Evolutionary conservation across 2,797 vertebrate genomes (phyloP), one percentile per base, ranked within the genome.

Genomic region (Ptychadena robeensis): DNA sequence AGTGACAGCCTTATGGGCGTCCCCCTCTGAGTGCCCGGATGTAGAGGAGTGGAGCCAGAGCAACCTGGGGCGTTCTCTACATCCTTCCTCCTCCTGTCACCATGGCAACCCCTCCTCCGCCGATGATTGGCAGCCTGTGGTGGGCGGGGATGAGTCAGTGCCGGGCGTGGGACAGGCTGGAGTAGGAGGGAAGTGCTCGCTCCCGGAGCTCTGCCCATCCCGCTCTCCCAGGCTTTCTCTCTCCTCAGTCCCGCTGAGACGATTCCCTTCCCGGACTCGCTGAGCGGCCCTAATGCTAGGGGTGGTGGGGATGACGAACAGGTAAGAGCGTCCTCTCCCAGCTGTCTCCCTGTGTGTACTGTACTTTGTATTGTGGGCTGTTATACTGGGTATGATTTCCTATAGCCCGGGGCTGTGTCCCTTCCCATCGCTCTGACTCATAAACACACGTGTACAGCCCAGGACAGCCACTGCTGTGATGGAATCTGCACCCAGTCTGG

Each of bases 241-340:
- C 18, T 22, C 4, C 38, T 18, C 40, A 35, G 34, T n/a, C 67
- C 75, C 67, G 66, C 69, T 82, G 34, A 66, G 44, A 9, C 25
- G 25, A 61, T 9, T 61, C 59, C 1, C n/a, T 5, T 1, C n/a
- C 2, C n/a, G 79, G 22, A 10, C 44, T 32, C 48, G 65, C 34
- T 11, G 18, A 32, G 34, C 40, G 69, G 71, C 64, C 71, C 77
- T 40, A 73, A 91, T 90, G 90, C 57, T 91, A 86, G 87, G 86
- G 72, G 87, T 91, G 73, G 90, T 87, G 44, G 90, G 87, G 73
- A 90, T 91, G 90, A 88, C 89, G 87, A 88, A 91, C 89, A 90
- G 90, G 90, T 91, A 88, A 63, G 64, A 30, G 31, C 28, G 3
- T 14, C 22, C 53, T 15, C 15, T 14, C 48, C n/a, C n/a, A n/a